A percentile compares a stretch with the other conserved stretches of the same genome.
Conservation (phyloP, 2,113 vertebrate species). For the Naja naja region DNA sequence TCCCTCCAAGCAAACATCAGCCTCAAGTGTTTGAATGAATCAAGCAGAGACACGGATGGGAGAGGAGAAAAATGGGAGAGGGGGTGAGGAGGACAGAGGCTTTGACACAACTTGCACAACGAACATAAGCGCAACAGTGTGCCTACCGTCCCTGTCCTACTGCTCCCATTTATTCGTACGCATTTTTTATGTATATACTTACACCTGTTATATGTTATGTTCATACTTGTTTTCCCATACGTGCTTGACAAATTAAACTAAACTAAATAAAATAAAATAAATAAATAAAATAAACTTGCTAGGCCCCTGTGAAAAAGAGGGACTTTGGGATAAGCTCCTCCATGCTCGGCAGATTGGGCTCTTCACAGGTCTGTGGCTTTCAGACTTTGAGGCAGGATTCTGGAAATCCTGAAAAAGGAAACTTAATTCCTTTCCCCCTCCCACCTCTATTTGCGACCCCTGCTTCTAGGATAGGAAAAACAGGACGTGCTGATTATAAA, state of each 20-base stretch:
- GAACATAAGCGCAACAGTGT: too few species aligned
- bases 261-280: too few species aligned
- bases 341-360: accelerated
- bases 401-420: background rate
- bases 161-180: too few species aligned
- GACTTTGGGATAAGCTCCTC: background rate
- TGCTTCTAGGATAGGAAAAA: background rate
- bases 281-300: too few species aligned
- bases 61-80: too few species aligned
- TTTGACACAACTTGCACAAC: background rate
- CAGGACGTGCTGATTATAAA: background rate
- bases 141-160: too few species aligned
- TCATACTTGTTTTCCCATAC: too few species aligned
- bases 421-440: background rate
- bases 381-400: background rate
- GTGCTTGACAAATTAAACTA: too few species aligned
- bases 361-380: background rate
- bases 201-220: too few species aligned
- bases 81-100: background rate
- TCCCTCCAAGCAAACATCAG: slow-evolving; percentile 5
- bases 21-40: background rate
- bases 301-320: background rate
- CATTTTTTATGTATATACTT: too few species aligned
- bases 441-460: background rate
- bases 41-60: background rate